These are phyloP conservation scores for Xanthorhoe designata DNA, from an alignment of 2,888 invertebrate species.

Conservation along the genomic window DNA sequence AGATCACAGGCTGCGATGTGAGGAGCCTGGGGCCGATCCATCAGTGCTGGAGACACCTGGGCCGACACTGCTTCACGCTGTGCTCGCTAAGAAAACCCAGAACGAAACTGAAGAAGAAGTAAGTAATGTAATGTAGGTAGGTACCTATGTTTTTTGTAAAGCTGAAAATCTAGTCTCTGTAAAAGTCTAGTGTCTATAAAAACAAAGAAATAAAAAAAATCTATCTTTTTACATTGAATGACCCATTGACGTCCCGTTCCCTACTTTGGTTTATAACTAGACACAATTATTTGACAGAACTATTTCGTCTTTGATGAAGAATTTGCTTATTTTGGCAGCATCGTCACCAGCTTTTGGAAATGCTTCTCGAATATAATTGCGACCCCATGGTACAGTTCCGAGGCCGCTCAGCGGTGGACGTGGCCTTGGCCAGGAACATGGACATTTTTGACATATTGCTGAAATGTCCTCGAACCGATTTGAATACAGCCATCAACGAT, in stretches of 20 bases:
- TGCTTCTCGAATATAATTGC: conserved; percentile 66
- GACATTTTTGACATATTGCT: conserved; percentile 64
- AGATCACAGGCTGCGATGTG: conserved; percentile 52
- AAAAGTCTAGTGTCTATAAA: no score
- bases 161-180: no score
- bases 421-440: conserved; percentile 58
- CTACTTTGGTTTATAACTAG: no score
- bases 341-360: conserved; percentile 54
- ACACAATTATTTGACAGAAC: no score
- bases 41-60: conserved; percentile 48
- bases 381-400: conserved; percentile 58
- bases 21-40: conserved; percentile 13
- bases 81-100: conserved; percentile 59
- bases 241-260: no score
- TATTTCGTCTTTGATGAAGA: no score
- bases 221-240: no score
- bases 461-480: conserved; percentile 58
- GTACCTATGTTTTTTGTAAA: not conserved
- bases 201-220: no score
- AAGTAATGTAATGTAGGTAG: conserved; percentile 3
- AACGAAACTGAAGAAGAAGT: conserved; percentile 59
- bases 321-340: conserved; percentile 51
- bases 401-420: conserved; percentile 65
- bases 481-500: conserved; percentile 68
- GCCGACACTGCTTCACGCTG: conserved; percentile 69